Conservation (phyloP, 35 echinoderm and acorn worm genomes). For the Acanthaster planci region DNA sequence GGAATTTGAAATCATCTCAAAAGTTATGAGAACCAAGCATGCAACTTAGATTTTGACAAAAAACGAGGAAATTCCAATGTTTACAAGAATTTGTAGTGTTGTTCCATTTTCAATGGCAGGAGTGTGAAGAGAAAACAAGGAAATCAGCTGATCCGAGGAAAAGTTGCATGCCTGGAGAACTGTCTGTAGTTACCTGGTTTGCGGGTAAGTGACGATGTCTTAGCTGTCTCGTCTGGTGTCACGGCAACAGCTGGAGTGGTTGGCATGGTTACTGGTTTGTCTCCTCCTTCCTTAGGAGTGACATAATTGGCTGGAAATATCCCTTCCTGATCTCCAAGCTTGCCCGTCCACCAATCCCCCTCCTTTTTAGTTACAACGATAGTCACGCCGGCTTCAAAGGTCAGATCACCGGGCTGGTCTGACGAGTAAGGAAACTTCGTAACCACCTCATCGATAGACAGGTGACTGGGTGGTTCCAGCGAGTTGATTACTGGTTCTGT, state of each 20-base stretch:
- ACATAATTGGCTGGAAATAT: slow-evolving; percentile 89
- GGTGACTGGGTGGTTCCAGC: background rate
- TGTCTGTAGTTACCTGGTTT: slow-evolving; percentile 50
- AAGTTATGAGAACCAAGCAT: no score
- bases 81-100: no score
- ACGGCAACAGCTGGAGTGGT: background rate
- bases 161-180: no score
- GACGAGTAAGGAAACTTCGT: slow-evolving; percentile 74
- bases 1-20: no score
- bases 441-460: background rate
- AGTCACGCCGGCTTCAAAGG: slow-evolving; percentile 56
- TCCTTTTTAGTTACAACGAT: slow-evolving; percentile 76
- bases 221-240: slow-evolving; percentile 22
- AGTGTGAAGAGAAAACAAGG: no score
- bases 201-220: slow-evolving; percentile 34
- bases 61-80: no score
- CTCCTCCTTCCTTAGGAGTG: slow-evolving; percentile 7
- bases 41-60: no score
- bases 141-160: no score
- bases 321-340: slow-evolving; percentile 72
- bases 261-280: background rate
- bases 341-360: slow-evolving; percentile 90
- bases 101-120: no score
- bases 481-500: background rate
- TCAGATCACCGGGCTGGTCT: slow-evolving; percentile 66